Percentiles rank a stretch among this genome's conserved stretches.
These are phyloP conservation scores for Andrena marginata DNA, from an alignment of 2,888 invertebrate genomes.

Conservation along the genomic window DNA sequence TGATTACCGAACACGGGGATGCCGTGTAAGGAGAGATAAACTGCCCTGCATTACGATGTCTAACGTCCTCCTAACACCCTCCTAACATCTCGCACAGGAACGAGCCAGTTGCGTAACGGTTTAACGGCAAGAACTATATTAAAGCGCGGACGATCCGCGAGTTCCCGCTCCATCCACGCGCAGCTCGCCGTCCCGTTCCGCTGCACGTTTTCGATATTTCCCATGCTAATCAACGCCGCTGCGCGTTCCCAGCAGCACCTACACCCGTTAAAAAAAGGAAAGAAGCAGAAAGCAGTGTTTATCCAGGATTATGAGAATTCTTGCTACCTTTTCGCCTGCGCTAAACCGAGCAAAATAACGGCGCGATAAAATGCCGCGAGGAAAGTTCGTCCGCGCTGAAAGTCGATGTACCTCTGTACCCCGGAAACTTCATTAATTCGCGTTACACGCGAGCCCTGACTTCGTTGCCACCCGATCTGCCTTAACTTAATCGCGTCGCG, in stretches of 20 bases:
- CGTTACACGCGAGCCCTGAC: neutral
- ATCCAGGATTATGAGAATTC: neutral
- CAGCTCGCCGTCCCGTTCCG: conserved; percentile 13
- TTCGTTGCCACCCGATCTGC: neutral
- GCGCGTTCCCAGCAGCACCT: neutral
- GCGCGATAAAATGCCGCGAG: neutral
- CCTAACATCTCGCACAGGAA: conserved; percentile 48
- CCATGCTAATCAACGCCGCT: conserved; percentile 31
- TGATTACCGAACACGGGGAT: conserved; percentile 43
- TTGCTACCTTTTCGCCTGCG: neutral
- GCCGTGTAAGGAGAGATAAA: conserved; percentile 55
- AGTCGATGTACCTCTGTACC: neutral
- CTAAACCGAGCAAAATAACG: neutral
- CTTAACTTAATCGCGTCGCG: no score
- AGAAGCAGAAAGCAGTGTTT: neutral
- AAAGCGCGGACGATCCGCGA: conserved; percentile 26
- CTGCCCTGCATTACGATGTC: conserved; percentile 65
- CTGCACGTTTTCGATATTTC: conserved; percentile 26
- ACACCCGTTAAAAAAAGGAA: neutral
- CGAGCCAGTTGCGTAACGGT: conserved; percentile 64
- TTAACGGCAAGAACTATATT: conserved; percentile 65
- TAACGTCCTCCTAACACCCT: conserved; percentile 37
- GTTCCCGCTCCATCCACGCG: neutral
- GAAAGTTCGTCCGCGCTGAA: neutral
- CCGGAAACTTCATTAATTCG: neutral